Evolutionary conservation across 2,797 vertebrate species (phyloP), one percentile per base, ranked within the genome.

Genomic region (Tinamus major): DNA sequence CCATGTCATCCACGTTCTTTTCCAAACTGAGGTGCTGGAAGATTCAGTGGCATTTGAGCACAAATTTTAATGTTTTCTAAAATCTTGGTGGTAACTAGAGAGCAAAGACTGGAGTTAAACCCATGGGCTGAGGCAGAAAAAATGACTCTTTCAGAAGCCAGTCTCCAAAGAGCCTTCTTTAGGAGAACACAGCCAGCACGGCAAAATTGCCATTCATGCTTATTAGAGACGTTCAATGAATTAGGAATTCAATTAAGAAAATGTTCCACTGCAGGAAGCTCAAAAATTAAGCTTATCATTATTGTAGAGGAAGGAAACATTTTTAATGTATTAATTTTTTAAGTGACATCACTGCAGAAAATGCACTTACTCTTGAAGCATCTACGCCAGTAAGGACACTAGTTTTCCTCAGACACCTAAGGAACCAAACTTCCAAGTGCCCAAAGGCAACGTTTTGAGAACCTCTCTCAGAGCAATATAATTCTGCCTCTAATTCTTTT

Each of bases 171-270:
- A 93, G 11, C 0, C 0, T 70, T 51, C 46, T 69, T 89, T 44
- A 76, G 63, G 90, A 92, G 70, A 81, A 75, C 9, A 33, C 58
- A 89, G 80, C 56, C 71, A 62, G 77, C 64, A 61, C 86, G 74
- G 89, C 81, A 79, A 91, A 95, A 89, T 70, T 87, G 74, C 85
- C 82, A 91, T 95, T 96, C 92, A 89, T 95, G 94, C 87, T 87
- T 92, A 90, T 95, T 93, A 93, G 87, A 94, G 82, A 90, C 76
- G 55, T 62, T 95, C 92, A 91, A 10, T 81, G 82, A 91, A 95
- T 89, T 67, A 91, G 39, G 85, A 96, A 96, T 96, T 95, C 89
- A 96, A 92, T 96, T 96, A 95, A 92, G 92, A 93, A 88, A 94
- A 96, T 86, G 93, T 92, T 96, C 85, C 74, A 86, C 77, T 89